Evolutionary conservation across 2,797 vertebrate species (phyloP).

Genomic region (Lateolabrax maculatus): DNA sequence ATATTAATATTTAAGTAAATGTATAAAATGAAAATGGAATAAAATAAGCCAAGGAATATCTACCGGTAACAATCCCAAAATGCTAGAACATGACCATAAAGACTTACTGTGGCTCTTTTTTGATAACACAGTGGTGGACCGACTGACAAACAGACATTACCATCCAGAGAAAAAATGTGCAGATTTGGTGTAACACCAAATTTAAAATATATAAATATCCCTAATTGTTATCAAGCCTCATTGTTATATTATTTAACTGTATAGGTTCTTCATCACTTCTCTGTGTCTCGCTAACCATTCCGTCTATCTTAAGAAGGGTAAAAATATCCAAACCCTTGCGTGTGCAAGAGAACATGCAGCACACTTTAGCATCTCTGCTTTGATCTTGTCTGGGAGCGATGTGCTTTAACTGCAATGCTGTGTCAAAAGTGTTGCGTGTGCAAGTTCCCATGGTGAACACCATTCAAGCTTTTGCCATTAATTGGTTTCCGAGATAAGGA

Average conservation of each 20-base stretch:
- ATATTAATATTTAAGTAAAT: background rate
- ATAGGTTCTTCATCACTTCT: background rate
- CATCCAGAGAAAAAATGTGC: background rate
- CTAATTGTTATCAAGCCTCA: background rate
- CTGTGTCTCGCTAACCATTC: background rate
- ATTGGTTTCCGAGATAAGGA: constrained; percentile 74
- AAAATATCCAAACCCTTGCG: constrained; percentile 10
- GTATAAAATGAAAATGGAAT: background rate
- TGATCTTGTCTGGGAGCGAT: constrained; percentile 32
- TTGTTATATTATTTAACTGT: background rate
- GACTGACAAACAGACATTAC: background rate
- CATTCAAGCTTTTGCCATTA: constrained; percentile 62
- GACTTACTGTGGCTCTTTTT: background rate
- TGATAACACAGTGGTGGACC: background rate
- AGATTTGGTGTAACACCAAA: fast-evolving
- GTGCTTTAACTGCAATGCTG: constrained; percentile 45
- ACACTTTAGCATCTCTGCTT: constrained; percentile 2
- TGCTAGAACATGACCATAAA: background rate
- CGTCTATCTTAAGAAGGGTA: background rate
- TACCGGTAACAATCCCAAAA: background rate
- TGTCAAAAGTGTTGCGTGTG: constrained; percentile 63
- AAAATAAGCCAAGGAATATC: background rate
- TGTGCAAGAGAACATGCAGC: constrained; percentile 5
- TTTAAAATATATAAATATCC: background rate
- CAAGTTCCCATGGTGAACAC: constrained; percentile 48